phyloP scores from a whole-genome alignment of 2,797 vertebrate genomes.

The Florisuga fusca region DNA sequence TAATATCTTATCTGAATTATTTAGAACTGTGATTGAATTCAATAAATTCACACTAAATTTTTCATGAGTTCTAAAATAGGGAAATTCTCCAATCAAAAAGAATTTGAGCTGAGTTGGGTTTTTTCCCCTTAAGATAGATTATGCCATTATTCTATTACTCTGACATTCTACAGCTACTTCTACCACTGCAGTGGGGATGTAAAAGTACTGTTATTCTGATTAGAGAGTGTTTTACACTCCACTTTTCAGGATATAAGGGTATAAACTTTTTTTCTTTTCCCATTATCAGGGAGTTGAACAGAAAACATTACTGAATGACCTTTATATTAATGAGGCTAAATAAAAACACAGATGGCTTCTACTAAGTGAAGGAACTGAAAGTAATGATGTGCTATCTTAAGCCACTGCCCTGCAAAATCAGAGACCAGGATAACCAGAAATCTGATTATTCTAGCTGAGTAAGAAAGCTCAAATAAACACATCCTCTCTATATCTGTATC shows the following conservation, averaged over 20 bases:
- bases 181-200: background rate
- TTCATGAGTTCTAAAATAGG: background rate
- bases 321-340: constrained; percentile 65
- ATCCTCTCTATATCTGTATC: background rate
- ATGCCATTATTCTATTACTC: background rate
- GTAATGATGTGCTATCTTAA: constrained; percentile 69
- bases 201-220: background rate
- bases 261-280: background rate
- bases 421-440: constrained; percentile 65
- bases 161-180: background rate
- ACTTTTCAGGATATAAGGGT: background rate
- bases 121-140: background rate
- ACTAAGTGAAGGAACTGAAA: constrained; percentile 58
- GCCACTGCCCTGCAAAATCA: constrained; percentile 65
- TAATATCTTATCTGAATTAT: background rate
- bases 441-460: constrained; percentile 65
- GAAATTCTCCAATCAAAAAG: background rate
- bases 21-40: background rate
- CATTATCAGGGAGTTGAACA: background rate
- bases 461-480: constrained; percentile 49
- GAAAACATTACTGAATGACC: constrained; percentile 21
- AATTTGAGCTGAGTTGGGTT: background rate
- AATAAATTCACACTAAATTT: background rate
- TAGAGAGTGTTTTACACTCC: background rate
- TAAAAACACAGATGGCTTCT: constrained; percentile 70